phyloP scores from a whole-genome alignment of 2,888 invertebrate genomes.

The Protophormia terraenovae region DNA sequence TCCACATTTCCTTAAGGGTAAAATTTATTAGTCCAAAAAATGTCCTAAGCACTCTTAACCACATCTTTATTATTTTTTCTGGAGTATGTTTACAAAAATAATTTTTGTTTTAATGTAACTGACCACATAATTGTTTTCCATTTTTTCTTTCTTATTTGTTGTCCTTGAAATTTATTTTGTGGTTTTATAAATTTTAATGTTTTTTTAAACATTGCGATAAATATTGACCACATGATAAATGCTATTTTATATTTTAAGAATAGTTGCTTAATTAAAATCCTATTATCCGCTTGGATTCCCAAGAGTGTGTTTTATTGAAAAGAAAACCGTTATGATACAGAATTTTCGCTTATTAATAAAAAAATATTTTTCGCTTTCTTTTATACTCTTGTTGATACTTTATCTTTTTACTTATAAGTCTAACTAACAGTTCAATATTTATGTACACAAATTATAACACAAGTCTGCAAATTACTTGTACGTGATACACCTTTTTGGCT shows the following conservation, averaged over 20 bases:
- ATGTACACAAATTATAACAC: constrained; percentile 60
- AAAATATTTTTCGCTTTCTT: constrained; percentile 1
- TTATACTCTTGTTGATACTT: constrained; percentile 5
- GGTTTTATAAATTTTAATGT: constrained; percentile 12
- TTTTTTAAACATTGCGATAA: background rate
- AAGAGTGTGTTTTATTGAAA: background rate
- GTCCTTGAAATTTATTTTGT: constrained; percentile 35
- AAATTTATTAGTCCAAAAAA: background rate
- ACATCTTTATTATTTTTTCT: constrained; percentile 33
- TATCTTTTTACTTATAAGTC: background rate
- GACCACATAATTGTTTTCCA: constrained; percentile 61
- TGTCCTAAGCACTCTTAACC: constrained; percentile 31
- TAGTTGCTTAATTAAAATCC: constrained; percentile 40
- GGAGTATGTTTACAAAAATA: background rate
- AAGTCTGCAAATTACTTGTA: constrained; percentile 75
- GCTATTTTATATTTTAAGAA: background rate
- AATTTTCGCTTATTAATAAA: constrained; percentile 21
- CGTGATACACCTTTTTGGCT: constrained; percentile 74
- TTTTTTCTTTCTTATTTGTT: background rate
- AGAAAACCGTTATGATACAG: constrained; percentile 56
- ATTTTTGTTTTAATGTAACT: constrained; percentile 36
- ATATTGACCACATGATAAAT: constrained; percentile 30
- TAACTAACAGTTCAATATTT: constrained; percentile 4
- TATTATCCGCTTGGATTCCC: constrained; percentile 43
- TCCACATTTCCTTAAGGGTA: too few relatives aligned